Percentiles rank a stretch among this genome's conserved stretches.
phyloP scores from a whole-genome alignment of 2,888 invertebrate genomes.

The Chrysolina oricalcia region DNA sequence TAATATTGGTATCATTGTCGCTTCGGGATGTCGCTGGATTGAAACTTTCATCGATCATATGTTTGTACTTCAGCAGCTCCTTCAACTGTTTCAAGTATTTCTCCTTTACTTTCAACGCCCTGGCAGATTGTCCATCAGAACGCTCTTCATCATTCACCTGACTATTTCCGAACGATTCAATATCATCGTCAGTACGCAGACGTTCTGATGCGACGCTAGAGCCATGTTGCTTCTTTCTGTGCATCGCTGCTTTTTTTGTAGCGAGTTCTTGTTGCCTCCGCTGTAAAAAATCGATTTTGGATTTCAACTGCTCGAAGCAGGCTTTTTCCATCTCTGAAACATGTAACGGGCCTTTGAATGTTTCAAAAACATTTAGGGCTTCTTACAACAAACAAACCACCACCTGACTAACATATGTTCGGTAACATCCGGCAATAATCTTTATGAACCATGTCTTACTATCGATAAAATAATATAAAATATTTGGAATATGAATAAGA shows the following conservation, averaged over 20 bases:
- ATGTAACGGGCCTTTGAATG: background rate
- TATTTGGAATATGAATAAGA: too few species aligned
- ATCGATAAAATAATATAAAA: too few species aligned
- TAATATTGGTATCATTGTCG: constrained; percentile 37
- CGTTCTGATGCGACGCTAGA: background rate
- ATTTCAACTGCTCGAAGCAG: constrained; percentile 60
- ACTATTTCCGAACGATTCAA: background rate
- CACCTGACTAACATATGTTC: too few species aligned
- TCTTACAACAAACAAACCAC: too few species aligned
- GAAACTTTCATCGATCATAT: constrained; percentile 57
- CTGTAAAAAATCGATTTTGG: constrained; percentile 15
- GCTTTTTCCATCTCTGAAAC: constrained; percentile 61
- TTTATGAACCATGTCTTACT: too few species aligned
- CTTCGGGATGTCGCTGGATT: constrained; percentile 25
- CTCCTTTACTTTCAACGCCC: constrained; percentile 56
- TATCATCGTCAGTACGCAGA: background rate
- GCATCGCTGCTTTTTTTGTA: constrained; percentile 54
- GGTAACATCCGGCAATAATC: too few species aligned
- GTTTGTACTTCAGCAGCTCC: constrained; percentile 62
- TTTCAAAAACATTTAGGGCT: too few species aligned
- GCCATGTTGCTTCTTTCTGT: background rate
- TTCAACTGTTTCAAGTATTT: constrained; percentile 60
- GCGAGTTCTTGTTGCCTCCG: constrained; percentile 56
- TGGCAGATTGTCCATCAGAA: background rate
- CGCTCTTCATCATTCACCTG: background rate